These are phyloP conservation scores for Columba guinea DNA, from an alignment of 2,797 vertebrate species.

Conservation along the genomic window DNA sequence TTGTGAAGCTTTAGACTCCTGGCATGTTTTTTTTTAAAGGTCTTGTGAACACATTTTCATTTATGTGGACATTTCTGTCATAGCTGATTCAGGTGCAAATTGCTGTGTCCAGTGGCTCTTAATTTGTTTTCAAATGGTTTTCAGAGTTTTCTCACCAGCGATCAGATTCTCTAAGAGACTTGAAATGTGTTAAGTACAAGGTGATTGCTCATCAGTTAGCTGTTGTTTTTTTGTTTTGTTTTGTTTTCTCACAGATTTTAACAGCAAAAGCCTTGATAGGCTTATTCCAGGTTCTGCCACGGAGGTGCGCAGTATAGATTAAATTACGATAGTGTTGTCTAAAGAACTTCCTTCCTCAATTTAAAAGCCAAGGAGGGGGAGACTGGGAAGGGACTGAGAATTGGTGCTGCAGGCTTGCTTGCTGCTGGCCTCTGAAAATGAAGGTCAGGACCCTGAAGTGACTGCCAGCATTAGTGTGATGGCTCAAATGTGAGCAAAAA, in stretches of 20 bases:
- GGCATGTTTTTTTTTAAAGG: background rate
- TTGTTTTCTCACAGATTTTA: background rate
- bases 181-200: background rate
- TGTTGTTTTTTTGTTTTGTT: no score
- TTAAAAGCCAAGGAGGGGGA: background rate
- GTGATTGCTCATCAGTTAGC: background rate
- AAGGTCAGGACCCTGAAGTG: background rate
- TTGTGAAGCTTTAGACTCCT: background rate
- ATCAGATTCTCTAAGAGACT: background rate
- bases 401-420: background rate
- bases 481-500: background rate
- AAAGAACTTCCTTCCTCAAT: background rate
- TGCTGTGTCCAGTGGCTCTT: background rate
- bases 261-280: background rate
- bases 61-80: background rate
- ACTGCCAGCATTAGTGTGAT: background rate
- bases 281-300: background rate
- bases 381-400: background rate
- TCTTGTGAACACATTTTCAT: background rate
- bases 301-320: background rate
- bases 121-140: background rate
- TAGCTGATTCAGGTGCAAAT: background rate
- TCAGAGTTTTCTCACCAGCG: background rate
- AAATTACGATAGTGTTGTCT: background rate
- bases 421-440: background rate